A percentile compares a stretch with the other conserved stretches of the same genome.
Evolutionary conservation across 2,113 vertebrate genomes (phyloP).

Genomic region (Cyprinus carpio): DNA sequence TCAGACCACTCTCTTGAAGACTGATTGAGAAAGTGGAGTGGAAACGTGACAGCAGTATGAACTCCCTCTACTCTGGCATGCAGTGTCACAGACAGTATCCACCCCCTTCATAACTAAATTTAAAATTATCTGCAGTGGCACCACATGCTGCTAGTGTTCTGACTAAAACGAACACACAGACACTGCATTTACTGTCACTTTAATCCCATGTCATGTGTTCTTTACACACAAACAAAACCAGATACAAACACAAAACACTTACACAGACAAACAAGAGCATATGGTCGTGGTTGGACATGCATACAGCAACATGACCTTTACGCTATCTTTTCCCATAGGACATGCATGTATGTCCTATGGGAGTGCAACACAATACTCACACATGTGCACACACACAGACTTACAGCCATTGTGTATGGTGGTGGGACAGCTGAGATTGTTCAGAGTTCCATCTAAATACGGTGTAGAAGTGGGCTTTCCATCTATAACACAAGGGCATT

Average conservation of each 20-base stretch:
- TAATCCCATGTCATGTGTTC: neutral
- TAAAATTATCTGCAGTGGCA: neutral
- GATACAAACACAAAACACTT: neutral
- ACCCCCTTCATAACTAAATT: constrained; percentile 32
- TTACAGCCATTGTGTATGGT: constrained; percentile 14
- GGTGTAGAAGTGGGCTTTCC: constrained; percentile 31
- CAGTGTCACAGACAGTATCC: constrained; percentile 20
- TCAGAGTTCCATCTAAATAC: neutral
- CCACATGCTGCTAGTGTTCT: neutral
- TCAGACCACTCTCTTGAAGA: neutral
- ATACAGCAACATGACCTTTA: constrained; percentile 14
- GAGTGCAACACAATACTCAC: neutral
- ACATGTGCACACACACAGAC: constrained; percentile 9
- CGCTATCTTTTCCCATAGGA: neutral
- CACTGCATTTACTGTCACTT: neutral
- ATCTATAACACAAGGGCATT: constrained; percentile 36
- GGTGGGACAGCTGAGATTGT: neutral
- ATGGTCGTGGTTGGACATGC: neutral
- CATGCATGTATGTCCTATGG: no score
- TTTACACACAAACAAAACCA: neutral
- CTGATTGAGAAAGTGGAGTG: constrained; percentile 15
- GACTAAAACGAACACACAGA: neutral
- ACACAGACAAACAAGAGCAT: neutral
- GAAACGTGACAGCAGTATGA: constrained; percentile 8
- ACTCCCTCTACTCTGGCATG: constrained; percentile 21